phyloP scores from a whole-genome alignment of 1,140 invertebrate species.

The Heterodera schachtii region DNA sequence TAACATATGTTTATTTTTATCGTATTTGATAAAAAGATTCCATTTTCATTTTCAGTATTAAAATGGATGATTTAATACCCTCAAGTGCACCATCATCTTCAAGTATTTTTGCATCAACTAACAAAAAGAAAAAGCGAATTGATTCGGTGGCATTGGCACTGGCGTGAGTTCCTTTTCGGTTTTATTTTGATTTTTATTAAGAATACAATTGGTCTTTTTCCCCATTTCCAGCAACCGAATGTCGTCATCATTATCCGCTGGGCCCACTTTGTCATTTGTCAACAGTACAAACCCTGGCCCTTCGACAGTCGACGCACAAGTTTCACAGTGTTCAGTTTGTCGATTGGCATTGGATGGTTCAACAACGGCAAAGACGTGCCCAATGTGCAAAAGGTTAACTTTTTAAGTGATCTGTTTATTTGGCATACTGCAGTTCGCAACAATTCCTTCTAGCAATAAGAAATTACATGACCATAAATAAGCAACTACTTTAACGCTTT shows the following conservation, averaged over 20 bases:
- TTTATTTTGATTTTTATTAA: too few relatives aligned
- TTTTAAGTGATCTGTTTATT: too few relatives aligned
- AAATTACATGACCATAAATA: too few relatives aligned
- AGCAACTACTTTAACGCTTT: too few relatives aligned
- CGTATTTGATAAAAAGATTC: too few relatives aligned
- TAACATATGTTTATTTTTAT: too few relatives aligned
- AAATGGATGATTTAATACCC: not conserved
- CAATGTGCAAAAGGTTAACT: constrained; percentile 21
- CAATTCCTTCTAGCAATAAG: too few relatives aligned
- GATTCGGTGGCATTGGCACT: constrained; percentile 1
- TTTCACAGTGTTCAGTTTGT: constrained; percentile 7
- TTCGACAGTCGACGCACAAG: not conserved
- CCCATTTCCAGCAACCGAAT: not conserved
- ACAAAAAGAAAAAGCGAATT: constrained; percentile 14
- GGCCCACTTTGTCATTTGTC: not conserved
- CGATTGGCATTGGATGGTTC: not conserved
- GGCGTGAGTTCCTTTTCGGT: not conserved
- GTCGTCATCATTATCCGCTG: not conserved
- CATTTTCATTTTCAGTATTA: not conserved
- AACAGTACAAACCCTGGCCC: not conserved
- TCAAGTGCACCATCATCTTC: not conserved
- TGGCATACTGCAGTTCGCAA: too few relatives aligned
- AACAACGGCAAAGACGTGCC: not conserved
- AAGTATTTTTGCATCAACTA: not conserved
- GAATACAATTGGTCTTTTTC: too few relatives aligned